Base-by-base conservation (phyloP, 2,113 vertebrate species). In the Melanotaenia duboulayi region DNA sequence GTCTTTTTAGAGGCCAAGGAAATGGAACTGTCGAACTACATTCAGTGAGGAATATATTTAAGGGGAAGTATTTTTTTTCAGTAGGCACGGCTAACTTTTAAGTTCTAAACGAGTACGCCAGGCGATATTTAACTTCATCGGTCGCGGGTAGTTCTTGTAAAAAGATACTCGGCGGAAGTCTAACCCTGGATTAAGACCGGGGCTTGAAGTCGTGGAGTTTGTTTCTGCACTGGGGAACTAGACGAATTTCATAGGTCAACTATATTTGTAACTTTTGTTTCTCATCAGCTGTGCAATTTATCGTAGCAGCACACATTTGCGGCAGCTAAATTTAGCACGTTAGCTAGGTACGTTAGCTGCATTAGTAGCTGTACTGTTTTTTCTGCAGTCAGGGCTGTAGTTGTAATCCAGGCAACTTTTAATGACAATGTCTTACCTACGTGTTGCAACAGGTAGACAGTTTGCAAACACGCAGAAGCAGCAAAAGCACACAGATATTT, bases 111-210 rank as follows among this genome's bases (percentile, higher is more conserved):
- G 71, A 74, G 49, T 25, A 11, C 76, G 78, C 71, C 71, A 59
- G 75, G 52, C 40, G 42, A 71, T 64, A 76, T 74, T 74, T 17
- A 87, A 92, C 86, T 91, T 88, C 74, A 80, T 71, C 82, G 68
- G 59, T 61, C 55, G 71, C 57, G 24, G 59, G 71, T 49, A 78
- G 55, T 4, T 81, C 7, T 50, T 42, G 52, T 55, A 52, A 68
- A 80, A 80, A 75, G 19, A 71, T 22, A 11, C 51, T 71, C 69
- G 28, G 10, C 79, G 73, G 77, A 84, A 74, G 72, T 76, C 12
- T 17, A 13, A 55, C 60, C n/a, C 1, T 0, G 65, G 78, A 77
- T 80, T 52, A 55, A 64, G 76, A 71, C 6, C 25, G 10, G 7
- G 1, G 17, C n/a, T 61, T 16, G 32, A 52, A 59, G 28, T 63